These are phyloP conservation scores for Brachionus koreanus DNA, from an alignment of 1,140 invertebrate species.

Conservation along the genomic window DNA sequence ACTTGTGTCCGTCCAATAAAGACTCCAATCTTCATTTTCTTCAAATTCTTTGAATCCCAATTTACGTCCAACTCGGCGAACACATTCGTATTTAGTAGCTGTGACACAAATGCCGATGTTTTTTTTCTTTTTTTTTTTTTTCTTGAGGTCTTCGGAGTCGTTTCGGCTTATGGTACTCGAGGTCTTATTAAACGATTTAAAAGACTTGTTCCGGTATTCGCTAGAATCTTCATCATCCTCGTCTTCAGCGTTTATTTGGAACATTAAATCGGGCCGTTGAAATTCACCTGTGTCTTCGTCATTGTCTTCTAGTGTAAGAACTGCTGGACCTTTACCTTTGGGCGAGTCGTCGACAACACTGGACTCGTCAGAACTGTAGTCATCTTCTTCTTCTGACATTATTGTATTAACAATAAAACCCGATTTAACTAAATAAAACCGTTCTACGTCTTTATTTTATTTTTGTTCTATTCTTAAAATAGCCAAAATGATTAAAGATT, in stretches of 20 bases:
- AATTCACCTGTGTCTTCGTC: constrained; percentile 18
- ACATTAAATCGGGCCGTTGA: constrained; percentile 30
- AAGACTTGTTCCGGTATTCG: not conserved
- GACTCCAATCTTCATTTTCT: constrained; percentile 74
- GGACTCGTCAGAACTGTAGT: constrained; percentile 38
- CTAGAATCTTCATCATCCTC: constrained; percentile 42
- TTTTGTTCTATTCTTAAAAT: not conserved
- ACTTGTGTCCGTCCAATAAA: constrained; percentile 80
- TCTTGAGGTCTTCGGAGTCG: not conserved
- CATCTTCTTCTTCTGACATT: constrained; percentile 41
- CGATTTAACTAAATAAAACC: not conserved
- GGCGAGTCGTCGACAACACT: not conserved
- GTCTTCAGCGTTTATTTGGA: constrained; percentile 34
- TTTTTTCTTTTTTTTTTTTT: constrained; percentile 45
- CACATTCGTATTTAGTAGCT: constrained; percentile 46
- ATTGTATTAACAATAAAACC: not conserved
- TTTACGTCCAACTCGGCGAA: constrained; percentile 63
- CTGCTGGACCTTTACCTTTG: not conserved
- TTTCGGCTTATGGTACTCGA: constrained; percentile 10
- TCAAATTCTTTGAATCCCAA: constrained; percentile 77
- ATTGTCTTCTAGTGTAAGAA: constrained; percentile 28
- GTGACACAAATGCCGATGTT: constrained; percentile 38
- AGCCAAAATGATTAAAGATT: not conserved
- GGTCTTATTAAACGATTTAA: not conserved
- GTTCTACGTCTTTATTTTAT: not conserved